A percentile compares a stretch with the other conserved stretches of the same genome.
These are phyloP conservation scores for Microchirus variegatus DNA, from an alignment of 2,797 vertebrate species.

Conservation along the genomic window DNA sequence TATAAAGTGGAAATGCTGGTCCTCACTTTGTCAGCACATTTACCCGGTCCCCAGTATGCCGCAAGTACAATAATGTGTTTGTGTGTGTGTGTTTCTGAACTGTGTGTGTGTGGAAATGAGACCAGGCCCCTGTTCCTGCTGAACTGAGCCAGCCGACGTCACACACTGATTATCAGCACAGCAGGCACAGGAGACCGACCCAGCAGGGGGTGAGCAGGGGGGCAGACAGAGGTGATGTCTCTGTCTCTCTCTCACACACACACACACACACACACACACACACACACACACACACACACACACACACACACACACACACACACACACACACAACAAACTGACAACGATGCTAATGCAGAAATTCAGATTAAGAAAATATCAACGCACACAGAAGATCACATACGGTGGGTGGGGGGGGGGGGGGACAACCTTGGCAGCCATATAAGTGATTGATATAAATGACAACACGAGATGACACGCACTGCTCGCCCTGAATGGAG, in stretches of 20 bases:
- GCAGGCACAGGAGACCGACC: conserved; percentile 94
- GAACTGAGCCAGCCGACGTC: conserved; percentile 90
- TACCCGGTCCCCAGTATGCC: too few species aligned
- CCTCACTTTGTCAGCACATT: too few species aligned
- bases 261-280: conserved; percentile 12
- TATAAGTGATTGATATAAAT: conserved; percentile 15
- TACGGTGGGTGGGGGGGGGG: too few species aligned
- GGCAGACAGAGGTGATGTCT: conserved; percentile 26
- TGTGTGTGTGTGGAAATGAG: conserved; percentile 56
- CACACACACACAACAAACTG: conserved; percentile 24
- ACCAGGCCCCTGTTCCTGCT: conserved; percentile 90
- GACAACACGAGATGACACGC: conserved; percentile 47
- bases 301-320: conserved; percentile 26
- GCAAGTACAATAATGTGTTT: too few species aligned
- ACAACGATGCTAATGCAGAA: conserved; percentile 40
- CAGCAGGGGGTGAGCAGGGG: conserved; percentile 50
- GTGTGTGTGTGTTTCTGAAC: conserved; percentile 19
- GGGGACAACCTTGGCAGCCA: conserved; percentile 22
- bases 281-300: conserved; percentile 12
- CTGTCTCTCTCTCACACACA: conserved; percentile 24
- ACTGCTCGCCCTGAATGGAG: conserved; percentile 39
- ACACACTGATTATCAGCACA: conserved; percentile 97
- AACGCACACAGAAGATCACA: conserved; percentile 17
- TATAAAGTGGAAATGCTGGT: too few species aligned
- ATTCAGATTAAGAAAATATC: conserved; percentile 43